These are phyloP conservation scores for Papilio machaon DNA, from an alignment of 1,140 invertebrate species.

Conservation along the genomic window DNA sequence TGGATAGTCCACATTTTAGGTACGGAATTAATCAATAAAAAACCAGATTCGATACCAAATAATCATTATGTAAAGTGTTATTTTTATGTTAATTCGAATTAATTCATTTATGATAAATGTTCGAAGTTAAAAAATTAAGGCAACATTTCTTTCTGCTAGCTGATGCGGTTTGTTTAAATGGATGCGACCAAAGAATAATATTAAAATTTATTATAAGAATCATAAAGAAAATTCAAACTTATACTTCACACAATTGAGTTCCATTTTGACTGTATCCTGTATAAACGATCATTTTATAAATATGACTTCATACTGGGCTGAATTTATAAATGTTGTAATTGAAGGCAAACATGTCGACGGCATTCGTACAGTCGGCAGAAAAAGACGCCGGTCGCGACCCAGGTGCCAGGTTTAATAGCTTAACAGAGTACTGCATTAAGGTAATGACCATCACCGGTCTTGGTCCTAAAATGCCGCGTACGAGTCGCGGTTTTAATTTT, in stretches of 20 bases:
- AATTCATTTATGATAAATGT: slow-evolving; percentile 78
- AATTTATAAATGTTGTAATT: slow-evolving; percentile 75
- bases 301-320: slow-evolving; percentile 63
- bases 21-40: slow-evolving; percentile 41
- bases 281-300: slow-evolving; percentile 60
- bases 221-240: slow-evolving; percentile 40
- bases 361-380: slow-evolving; percentile 53
- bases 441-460: slow-evolving; percentile 50
- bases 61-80: slow-evolving; percentile 71
- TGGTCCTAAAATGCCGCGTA: slow-evolving; percentile 45
- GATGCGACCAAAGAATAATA: slow-evolving; percentile 56
- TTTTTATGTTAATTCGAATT: slow-evolving; percentile 78
- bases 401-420: slow-evolving; percentile 62
- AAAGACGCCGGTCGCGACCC: slow-evolving; percentile 50
- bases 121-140: slow-evolving; percentile 63
- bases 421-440: slow-evolving; percentile 60
- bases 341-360: slow-evolving; percentile 55
- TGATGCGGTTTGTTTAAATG: slow-evolving; percentile 62
- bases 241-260: slow-evolving; percentile 42
- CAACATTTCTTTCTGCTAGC: slow-evolving; percentile 69
- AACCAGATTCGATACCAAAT: slow-evolving; percentile 52
- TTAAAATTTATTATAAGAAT: slow-evolving; percentile 39
- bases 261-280: slow-evolving; percentile 42
- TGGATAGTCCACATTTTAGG: no score
- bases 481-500: not conserved